Percentiles rank a stretch among this genome's conserved stretches.
Conservation (phyloP, 2,113 vertebrate genomes). For the Eulemur macaco region DNA sequence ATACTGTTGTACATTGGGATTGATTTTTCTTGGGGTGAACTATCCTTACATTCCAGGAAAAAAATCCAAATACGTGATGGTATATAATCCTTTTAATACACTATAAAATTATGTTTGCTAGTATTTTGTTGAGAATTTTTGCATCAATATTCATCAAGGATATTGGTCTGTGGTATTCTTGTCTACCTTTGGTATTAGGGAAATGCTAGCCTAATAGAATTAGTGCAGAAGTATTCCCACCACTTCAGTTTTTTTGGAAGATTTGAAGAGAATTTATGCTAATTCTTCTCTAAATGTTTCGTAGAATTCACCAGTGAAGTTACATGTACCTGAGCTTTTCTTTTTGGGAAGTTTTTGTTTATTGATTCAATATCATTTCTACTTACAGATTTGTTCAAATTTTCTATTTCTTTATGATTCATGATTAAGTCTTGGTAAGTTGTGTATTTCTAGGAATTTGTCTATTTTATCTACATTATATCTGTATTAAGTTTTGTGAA, state of each 20-base stretch:
- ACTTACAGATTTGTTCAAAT: neutral
- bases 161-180: neutral
- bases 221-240: neutral
- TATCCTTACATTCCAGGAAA: neutral
- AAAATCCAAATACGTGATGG: neutral
- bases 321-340: neutral
- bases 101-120: neutral
- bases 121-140: neutral
- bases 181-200: neutral
- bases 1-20: neutral
- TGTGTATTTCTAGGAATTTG: neutral
- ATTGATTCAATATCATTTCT: neutral
- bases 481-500: neutral
- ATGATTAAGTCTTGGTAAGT: neutral
- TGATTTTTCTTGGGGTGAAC: neutral
- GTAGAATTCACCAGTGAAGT: neutral
- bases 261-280: neutral
- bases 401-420: neutral
- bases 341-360: neutral
- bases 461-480: neutral
- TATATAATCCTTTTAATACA: neutral
- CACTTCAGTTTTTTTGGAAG: neutral
- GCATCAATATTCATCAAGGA: neutral
- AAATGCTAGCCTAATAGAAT: neutral
- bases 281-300: neutral